Evolutionary conservation across 2,797 vertebrate genomes (phyloP), one percentile per base, ranked within the genome.

Genomic region (Staurois parvus): DNA sequence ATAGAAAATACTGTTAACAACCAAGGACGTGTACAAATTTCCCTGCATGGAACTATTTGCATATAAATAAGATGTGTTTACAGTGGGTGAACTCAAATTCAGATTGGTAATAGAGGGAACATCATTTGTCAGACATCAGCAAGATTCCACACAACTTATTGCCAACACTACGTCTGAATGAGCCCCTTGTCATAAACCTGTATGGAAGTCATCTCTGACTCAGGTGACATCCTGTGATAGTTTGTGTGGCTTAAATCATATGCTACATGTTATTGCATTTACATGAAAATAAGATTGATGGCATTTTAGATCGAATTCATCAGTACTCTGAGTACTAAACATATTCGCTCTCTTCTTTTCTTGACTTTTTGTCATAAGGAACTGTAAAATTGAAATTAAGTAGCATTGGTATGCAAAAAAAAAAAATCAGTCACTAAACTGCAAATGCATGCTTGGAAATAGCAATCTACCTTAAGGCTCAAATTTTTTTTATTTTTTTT

Each of bases 61-160:
- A 81, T 81, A 81, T 81, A 81, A 81, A 81, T 81, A 81, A 81
- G 79, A 81, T 72, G 69, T 64, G 69, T 81, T 73, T 81, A 81
- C 68, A 72, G 79, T 73, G 78, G 59, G 70, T 81, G 79, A 73
- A 72, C 70, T 81, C 48, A 72, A 64, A 81, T 81, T 64, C 69
- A 81, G 70, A 72, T 73, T 72, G 69, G 37, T 72, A 81, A 81
- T 81, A 73, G 70, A 69, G 26, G 52, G 70, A 73, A 72, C 70
- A 64, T 81, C 79, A 81, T 73, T 72, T 81, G 79, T 72, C 79
- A 81, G 19, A 73, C 79, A 81, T 73, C 68, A 81, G 79, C 79
- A 62, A 72, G 68, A 81, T 59, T 81, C 70, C 79, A 73, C 56
- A 64, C 69, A 73, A 29, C 26, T 72, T 64, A 81, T 73, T 81